Base-by-base conservation (phyloP, 2,888 invertebrate species). In the Lithophane leautieri region DNA sequence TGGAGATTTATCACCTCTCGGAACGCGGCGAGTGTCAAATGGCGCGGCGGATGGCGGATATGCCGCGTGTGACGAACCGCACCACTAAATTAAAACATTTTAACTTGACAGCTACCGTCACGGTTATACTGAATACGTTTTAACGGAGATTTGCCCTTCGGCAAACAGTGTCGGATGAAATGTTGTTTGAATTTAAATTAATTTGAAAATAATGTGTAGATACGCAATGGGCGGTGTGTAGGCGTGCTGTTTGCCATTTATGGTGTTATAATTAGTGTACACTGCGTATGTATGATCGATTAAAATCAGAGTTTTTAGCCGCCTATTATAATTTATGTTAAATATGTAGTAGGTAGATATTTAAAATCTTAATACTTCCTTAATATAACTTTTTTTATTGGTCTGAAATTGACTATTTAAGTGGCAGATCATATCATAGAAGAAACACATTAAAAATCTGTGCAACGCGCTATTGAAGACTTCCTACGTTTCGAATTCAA, bases 81-180 rank as follows among this genome's bases (percentile, higher is more conserved):
- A 84, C 83, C 92, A 93, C 92, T 96, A 95, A 95, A 96, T 96
- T 96, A 96, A 96, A 95, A 95, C 95, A 95, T 95, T 95, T 94
- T 91, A 92, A 94, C 94, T 92, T 94, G 95, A 95, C 96, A 95
- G 93, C 88, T 86, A 85, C 88, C 93, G 95, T 94, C 94, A 93
- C 90, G 93, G 92, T 88, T 93, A 89, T 92, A 90, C 89, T 87
- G 90, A 86, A 84, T 87, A 83, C 85, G 89, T 94, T 94, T 91
- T 91, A 92, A 91, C 90, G 90, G 90, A 90, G 91, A 90, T 92
- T 91, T 91, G 90, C 82, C 90, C 88, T 89, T 89, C 85, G 86
- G 87, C 80, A 89, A 88, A 92, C 90, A 91, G 73, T 54, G 82
- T 76, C 67, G 68, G 76, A 76, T 88, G 78, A 89, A 84, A 79